A percentile compares a stretch with the other conserved stretches of the same genome.
These are phyloP conservation scores for Lycia hirtaria DNA, from an alignment of 2,888 invertebrate species.

Conservation along the genomic window DNA sequence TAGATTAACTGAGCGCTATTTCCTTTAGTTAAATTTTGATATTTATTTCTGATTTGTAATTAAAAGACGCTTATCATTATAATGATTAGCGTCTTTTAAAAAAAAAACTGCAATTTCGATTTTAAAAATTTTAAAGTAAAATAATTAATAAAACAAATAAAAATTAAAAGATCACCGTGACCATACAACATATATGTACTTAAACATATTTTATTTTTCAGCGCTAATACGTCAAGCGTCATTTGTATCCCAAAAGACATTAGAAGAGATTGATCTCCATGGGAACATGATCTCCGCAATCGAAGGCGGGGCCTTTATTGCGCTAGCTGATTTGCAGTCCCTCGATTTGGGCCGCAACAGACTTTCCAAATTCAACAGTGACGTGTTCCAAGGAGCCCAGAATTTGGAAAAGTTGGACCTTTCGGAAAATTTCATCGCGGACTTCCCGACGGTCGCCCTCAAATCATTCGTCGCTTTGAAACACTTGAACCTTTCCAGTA, in stretches of 20 bases:
- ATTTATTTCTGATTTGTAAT: too few relatives aligned
- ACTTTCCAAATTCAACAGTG: constrained; percentile 92
- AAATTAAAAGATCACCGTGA: too few relatives aligned
- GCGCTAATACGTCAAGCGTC: constrained; percentile 88
- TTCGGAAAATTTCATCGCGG: constrained; percentile 93
- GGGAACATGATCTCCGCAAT: constrained; percentile 91
- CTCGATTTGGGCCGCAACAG: constrained; percentile 92
- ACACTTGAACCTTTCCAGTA: constrained; percentile 92
- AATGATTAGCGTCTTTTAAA: too few relatives aligned
- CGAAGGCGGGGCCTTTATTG: constrained; percentile 90
- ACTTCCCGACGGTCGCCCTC: constrained; percentile 92
- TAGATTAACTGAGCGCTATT: too few relatives aligned
- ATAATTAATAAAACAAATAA: too few relatives aligned
- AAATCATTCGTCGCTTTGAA: constrained; percentile 89
- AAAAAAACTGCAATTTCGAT: too few relatives aligned
- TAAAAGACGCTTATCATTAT: too few relatives aligned
- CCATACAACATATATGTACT: too few relatives aligned
- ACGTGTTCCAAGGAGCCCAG: constrained; percentile 91
- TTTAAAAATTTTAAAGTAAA: too few relatives aligned
- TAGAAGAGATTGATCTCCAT: constrained; percentile 92
- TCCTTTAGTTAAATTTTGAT: too few relatives aligned
- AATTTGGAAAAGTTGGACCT: constrained; percentile 92
- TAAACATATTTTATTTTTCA: constrained; percentile 75
- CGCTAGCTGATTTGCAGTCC: constrained; percentile 87
- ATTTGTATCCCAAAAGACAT: constrained; percentile 88